Base-by-base conservation (phyloP, 2,113 vertebrate genomes). In the Panthera tigris region DNA sequence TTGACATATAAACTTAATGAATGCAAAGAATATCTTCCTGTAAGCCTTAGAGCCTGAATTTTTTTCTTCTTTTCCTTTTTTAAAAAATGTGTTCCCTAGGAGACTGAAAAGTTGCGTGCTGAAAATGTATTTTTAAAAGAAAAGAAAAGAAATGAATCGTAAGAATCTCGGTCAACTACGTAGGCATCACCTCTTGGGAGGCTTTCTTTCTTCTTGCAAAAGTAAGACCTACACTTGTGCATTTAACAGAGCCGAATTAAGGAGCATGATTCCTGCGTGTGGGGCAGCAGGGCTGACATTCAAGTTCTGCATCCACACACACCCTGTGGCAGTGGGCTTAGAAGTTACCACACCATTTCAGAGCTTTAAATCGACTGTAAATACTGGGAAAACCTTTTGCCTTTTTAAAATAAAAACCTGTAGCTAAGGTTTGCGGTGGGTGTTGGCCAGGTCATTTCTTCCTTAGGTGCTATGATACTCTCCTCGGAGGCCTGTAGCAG, bases 41-140 rank as follows among this genome's bases (percentile, higher is more conserved):
- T 91, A 97, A 93, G 31, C 85, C 68, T 79, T 27, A 50, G 57
- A 87, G 66, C 80, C 74, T 90, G 91, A 79, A 68, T 48, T 48
- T n/a, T 80, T 91, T 81, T 63, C 48, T 66, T 21, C 69, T 61
- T 96, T 66, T 29, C 36, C 55, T 87, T 45, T 93, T 71, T 98
- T 19, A 50, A 27, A 93, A 82, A 41, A 89, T 95, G 95, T 79
- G 68, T 33, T 88, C 96, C 95, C 89, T 97, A 99, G 99, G 99
- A 99, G 97, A 98, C 98, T 55, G 99, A 99, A 98, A 99, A 98
- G 79, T 99, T 99, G 27, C 98, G 98, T 87, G 96, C 99, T 45
- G 99, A 99, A 98, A 99, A 99, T 0, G 33, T 92, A 25, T 97
- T 99, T 95, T 97, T 99, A 95, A 99, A 98, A 98, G 99, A 99